Evolutionary conservation across 1,140 invertebrate genomes (phyloP), one percentile per base, ranked within the genome.

Genomic region (Drosophila dunni): DNA sequence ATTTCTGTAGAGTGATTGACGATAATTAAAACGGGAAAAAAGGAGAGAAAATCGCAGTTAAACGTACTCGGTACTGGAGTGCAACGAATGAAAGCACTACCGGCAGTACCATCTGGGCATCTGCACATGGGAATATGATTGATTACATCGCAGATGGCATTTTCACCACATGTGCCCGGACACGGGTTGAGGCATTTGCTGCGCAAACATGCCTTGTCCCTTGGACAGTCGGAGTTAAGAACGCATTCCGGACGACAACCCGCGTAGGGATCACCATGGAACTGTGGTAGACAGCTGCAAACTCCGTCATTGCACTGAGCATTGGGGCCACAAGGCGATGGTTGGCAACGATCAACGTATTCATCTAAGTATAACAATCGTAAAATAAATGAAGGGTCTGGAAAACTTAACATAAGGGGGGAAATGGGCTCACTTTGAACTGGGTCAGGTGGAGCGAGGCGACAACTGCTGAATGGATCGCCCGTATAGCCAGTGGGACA

Each of bases 211-310:
- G 96, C 95, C 82, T 94, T 95, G 42, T 94, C 94, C 10, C 94
- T 93, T 46, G 95, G 93, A 81, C 97, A 97, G 78, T 98, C 97
- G 7, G 96, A 94, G 90, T 97, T 97, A 7, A 95, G 95, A 0
- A 97, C 96, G 85, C 96, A 97, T 93, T 97, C 96, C 1, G 96
- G 96, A 75, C 96, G 94, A 88, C 96, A 97, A 7, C 96, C 96
- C 8, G 95, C 94, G 78, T 97, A 97, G 24, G 96, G 96, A 93
- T 97, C 96, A 20, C 97, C 97, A 75, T 96, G 96, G 90, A 96
- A 97, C 86, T 96, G 96, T 1, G 95, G 93, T 61, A 96, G 91
- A 82, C 96, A 97, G 7, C 94, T 93, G 85, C 96, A 97, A 8
- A 96, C 95, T 29, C 96, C 96, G 92, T 96, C 96, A 84, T 95